Evolutionary conservation across 2,797 vertebrate species (phyloP), one percentile per base, ranked within the genome.

Genomic region (Lemur catta): DNA sequence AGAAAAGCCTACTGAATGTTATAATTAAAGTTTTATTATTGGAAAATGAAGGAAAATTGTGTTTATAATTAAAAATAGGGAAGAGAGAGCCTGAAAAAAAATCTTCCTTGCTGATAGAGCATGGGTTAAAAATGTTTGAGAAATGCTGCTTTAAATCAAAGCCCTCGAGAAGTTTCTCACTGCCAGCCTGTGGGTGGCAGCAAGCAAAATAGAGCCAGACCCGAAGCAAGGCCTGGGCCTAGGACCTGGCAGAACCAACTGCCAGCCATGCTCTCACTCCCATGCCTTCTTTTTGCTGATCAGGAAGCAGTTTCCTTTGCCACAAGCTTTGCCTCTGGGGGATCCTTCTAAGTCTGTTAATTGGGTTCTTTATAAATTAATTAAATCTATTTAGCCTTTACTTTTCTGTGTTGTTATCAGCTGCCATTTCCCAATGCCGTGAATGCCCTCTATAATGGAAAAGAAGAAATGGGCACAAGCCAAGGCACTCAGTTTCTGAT

Each of bases 81-180:
- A 87, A 72, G 55, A 18, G 61, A 95, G 57, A 88, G 24, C 30
- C 71, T 84, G 74, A 72, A 18, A 86, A n/a, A 86, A 38, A 89
- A 65, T 52, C 72, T 87, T 48, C 67, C 82, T 88, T 38, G 65
- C 76, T 75, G 17, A 14, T 72, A 78, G 78, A 91, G 30, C 57
- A 26, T 61, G 69, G 35, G 38, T 79, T 95, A 46, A 71, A 59
- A 88, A 90, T 82, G 61, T n/a, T 61, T 28, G 17, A 91, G 63
- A 94, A 87, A 74, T 65, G 43, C 48, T 76, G 33, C 87, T 79
- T 93, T 88, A 33, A 79, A 35, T 95, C 59, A 92, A 65, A 96
- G 46, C 69, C 65, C 38, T 78, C 24, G 55, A 67, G 65, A 38
- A 52, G 46, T 43, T 86, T 84, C 43, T 84, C 17, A 7, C 24